Evolutionary conservation across 2,113 vertebrate genomes (phyloP), one percentile per base, ranked within the genome.

Genomic region (Antechinus flavipes): DNA sequence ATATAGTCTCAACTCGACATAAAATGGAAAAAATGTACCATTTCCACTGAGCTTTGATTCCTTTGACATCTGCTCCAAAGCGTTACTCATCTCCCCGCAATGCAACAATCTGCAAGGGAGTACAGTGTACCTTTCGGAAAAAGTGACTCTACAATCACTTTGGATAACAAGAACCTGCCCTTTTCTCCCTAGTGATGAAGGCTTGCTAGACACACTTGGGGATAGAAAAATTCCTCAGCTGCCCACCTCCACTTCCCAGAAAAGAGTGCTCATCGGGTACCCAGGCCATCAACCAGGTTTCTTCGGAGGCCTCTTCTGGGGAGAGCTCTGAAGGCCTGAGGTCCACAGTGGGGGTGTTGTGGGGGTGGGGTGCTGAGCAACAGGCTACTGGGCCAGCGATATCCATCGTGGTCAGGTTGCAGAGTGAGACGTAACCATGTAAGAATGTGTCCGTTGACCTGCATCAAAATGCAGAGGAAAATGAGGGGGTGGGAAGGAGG

Each of bases 11-110:
- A 97, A 97, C 96, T 96, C 98, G 97, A 98, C 97, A 97, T 97
- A 98, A 98, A 98, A 98, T 98, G 98, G 98, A 98, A 98, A 98
- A 98, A 98, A 97, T 97, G 98, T 97, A 98, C 91, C 97, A 95
- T 98, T 98, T 98, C 97, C 97, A 98, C 96, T 96, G 96, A 98
- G 96, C 90, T 94, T 95, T 98, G 97, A 97, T 97, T 97, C 97
- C 95, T 98, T 97, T 98, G 98, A 98, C 97, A 98, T 98, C 98
- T 98, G 97, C 97, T 98, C 98, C 98, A 98, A 99, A 98, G 98
- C 96, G 97, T 98, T 99, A 98, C 98, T 98, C 98, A 99, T 98
- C 97, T 97, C 96, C 95, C 91, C 94, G 30, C 92, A 97, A 98
- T 25, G 94, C 97, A 98, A 98, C 96, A 98, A 98, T 98, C 96